Base-by-base conservation (phyloP, 2,797 vertebrate species). In the Spatula clypeata region DNA sequence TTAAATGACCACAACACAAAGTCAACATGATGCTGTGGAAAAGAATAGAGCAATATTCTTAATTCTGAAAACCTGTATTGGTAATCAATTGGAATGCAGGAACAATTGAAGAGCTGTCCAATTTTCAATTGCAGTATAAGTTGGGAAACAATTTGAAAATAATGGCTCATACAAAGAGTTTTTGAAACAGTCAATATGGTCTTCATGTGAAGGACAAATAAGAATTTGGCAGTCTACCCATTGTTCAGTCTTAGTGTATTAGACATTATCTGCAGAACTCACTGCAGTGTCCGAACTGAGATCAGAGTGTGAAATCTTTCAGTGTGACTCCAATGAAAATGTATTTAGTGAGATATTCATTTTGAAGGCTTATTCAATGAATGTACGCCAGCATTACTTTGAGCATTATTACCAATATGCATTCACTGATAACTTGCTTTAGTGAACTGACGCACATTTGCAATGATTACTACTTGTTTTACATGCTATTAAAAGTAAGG, bases 101-200 rank as follows among this genome's bases (percentile, higher is more conserved):
- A 97, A 98, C 98, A 98, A 99, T 99, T 99, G 99, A 99, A 99
- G 99, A 99, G 98, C 99, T 99, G 99, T 99, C 99, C 98, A 98
- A 98, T 99, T 99, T 99, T 99, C 99, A 99, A 99, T 99, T 99
- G 99, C 98, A 85, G 98, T 98, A 98, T 98, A 98, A 98, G 99
- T 99, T 99, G 99, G 99, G 99, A 99, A 99, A 99, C 99, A 99
- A 99, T 99, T 99, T 99, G 98, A 99, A 99, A 99, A 99, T 99
- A 99, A 99, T 98, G 98, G 99, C 98, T 98, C 98, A 97, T 98
- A 98, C 98, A 98, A 98, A 99, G 97, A 97, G 96, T 97, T 97
- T 99, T 98, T 98, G 98, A 98, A 98, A 88, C 97, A 98, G 99
- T 99, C 99, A 98, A 99, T 99, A 99, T 98, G 98, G 98, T 98